Base-by-base conservation (phyloP, 2,797 vertebrate species). In the Falco biarmicus region DNA sequence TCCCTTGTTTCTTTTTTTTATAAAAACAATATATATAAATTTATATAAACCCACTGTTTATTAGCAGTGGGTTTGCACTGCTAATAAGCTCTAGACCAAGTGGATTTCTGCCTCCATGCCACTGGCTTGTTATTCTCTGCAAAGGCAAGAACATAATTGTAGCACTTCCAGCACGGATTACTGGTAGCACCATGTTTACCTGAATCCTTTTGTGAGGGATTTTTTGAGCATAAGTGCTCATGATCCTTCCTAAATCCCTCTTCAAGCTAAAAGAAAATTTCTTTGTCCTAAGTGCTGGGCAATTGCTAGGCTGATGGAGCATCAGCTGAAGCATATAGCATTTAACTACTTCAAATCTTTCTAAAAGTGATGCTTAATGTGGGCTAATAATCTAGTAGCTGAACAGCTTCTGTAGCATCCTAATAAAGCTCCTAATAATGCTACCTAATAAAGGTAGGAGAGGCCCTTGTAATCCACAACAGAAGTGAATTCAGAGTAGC, bases 131-230 rank as follows among this genome's bases (percentile, higher is more conserved):
- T 76, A 53, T 13, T 54, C 28, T 31, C 31, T 57, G 18, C 24
- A 61, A 84, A 74, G 29, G 13, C 57, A 89, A 60, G 45, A 75
- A 22, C 22, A 13, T 19, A 34, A 56, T 25, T 56, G 16, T 39
- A 24, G 45, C 43, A 31, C 29, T 94, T 81, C 54, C 63, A 78
- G 19, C n/a, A 70, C 24, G 34, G 57, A n/a, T 11, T 53, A 53
- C 0, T 1, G 1, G n/a, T 29, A 71, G 32, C 29, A 63, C n/a
- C 0, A 1, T 14, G 11, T 59, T 85, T 32, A 5, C 39, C 47
- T 50, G 37, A 85, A 39, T 69, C 10, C 8, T 73, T 83, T n/a
- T n/a, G 7, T 75, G 19, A 18, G 63, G 15, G 6, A 29, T 56
- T 65, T 84, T 63, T 78, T 59, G 5, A 61, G 25, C 3, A 0